Evolutionary conservation across 1,140 invertebrate genomes (phyloP).

Genomic region (Drosophila nasuta): DNA sequence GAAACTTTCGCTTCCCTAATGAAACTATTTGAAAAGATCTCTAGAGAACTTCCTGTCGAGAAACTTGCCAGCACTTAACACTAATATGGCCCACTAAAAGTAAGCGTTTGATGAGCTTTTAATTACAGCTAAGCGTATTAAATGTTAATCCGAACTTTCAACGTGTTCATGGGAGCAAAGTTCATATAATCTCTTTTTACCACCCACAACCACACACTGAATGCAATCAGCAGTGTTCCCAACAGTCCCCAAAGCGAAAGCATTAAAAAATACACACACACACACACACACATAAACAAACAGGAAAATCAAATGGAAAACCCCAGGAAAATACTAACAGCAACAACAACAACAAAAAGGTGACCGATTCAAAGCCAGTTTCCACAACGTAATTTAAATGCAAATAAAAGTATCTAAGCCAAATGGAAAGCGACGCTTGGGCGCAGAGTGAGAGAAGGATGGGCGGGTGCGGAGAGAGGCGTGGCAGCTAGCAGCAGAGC

Average conservation of each 20-base stretch:
- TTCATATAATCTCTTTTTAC: constrained; percentile 3
- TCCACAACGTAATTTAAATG: constrained; percentile 71
- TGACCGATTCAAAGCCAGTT: constrained; percentile 45
- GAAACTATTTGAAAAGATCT: not conserved
- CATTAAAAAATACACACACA: constrained; percentile 11
- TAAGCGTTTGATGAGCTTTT: constrained; percentile 10
- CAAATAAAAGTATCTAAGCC: constrained; percentile 61
- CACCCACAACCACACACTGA: constrained; percentile 7
- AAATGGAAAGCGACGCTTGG: constrained; percentile 43
- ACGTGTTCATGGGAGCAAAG: constrained; percentile 1
- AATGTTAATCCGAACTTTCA: constrained; percentile 21
- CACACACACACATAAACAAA: not conserved
- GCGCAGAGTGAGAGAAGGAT: not conserved
- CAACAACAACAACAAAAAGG: constrained; percentile 31
- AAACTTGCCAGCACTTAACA: not conserved
- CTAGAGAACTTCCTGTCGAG: not conserved
- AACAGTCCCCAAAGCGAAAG: constrained; percentile 16
- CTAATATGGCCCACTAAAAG: not conserved
- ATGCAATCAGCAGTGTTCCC: constrained; percentile 6
- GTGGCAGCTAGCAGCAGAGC: constrained; percentile 1
- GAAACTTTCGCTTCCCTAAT: no score
- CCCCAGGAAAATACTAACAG: constrained; percentile 21
- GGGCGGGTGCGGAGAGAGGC: not conserved
- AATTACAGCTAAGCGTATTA: constrained; percentile 15
- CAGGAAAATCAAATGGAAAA: constrained; percentile 49